Conservation (phyloP, 2,888 invertebrate genomes). For the Philereme vetulata region DNA sequence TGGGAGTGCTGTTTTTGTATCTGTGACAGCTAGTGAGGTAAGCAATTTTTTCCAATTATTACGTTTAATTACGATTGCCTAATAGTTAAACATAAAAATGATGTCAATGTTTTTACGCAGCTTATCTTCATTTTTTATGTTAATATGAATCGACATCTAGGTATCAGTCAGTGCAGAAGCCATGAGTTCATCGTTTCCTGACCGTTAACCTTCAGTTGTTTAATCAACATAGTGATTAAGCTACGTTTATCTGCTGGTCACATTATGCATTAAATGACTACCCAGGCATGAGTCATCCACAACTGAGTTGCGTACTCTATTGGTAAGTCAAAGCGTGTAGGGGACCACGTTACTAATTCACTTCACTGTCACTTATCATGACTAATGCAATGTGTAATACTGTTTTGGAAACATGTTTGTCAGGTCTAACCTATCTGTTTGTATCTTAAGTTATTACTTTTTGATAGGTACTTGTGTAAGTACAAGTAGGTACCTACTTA, state of each 20-base stretch:
- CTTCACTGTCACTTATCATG: constrained; percentile 45
- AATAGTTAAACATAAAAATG: background rate
- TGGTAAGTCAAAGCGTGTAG: constrained; percentile 60
- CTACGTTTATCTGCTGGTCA: constrained; percentile 30
- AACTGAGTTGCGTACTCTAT: constrained; percentile 49
- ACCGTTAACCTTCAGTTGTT: constrained; percentile 32
- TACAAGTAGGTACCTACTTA: no score
- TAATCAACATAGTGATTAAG: constrained; percentile 29
- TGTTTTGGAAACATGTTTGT: constrained; percentile 21
- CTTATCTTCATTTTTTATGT: background rate
- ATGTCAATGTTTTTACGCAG: constrained; percentile 10
- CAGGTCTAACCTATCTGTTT: background rate
- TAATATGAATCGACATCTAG: background rate
- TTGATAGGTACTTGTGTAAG: background rate
- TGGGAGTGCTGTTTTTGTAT: no score
- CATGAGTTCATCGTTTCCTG: constrained; percentile 24
- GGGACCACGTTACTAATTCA: constrained; percentile 44
- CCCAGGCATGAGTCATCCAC: constrained; percentile 47
- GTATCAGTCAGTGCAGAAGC: constrained; percentile 2
- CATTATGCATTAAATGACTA: constrained; percentile 27
- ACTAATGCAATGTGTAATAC: constrained; percentile 38
- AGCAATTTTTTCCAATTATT: no score
- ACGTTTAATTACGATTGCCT: no score
- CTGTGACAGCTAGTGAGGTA: no score
- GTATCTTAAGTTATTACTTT: background rate